These are phyloP conservation scores for Parazoanthus swiftii DNA, from an alignment of 92 coral and sea anemone genomes.

Conservation along the genomic window DNA sequence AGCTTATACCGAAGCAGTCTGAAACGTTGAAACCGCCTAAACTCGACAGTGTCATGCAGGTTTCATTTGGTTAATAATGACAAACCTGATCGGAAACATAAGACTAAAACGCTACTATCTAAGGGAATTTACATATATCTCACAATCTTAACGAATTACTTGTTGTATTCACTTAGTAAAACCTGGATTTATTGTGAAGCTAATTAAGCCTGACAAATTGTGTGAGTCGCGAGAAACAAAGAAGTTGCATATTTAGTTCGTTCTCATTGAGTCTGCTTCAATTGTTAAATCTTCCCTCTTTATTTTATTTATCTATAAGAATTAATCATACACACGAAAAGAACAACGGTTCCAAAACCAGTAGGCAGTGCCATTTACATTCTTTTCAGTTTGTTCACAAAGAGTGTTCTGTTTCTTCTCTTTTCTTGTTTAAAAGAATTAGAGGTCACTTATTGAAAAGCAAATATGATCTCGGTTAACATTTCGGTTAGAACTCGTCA, in stretches of 20 bases:
- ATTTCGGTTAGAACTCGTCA: too few relatives aligned
- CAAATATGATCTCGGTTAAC: too few relatives aligned
- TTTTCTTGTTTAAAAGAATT: too few relatives aligned
- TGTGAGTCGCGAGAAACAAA: background rate
- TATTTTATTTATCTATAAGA: too few relatives aligned
- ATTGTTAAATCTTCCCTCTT: background rate
- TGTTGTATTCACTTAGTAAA: conserved; percentile 3
- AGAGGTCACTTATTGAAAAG: too few relatives aligned
- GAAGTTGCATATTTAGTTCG: background rate
- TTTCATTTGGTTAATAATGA: background rate
- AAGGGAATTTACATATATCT: conserved; percentile 13
- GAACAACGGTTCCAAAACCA: too few relatives aligned
- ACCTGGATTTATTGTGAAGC: conserved; percentile 8
- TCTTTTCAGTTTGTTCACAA: too few relatives aligned
- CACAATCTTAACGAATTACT: background rate
- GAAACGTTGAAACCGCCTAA: background rate
- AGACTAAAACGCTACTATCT: background rate
- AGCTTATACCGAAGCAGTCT: background rate
- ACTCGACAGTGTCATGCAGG: background rate
- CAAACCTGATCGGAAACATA: background rate
- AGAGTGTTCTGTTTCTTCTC: too few relatives aligned
- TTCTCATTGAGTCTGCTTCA: background rate
- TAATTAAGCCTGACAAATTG: conserved; percentile 29
- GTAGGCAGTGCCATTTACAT: too few relatives aligned
- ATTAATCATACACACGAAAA: too few relatives aligned